Conservation (phyloP, 2,113 vertebrate genomes). For the Paramormyrops kingsleyae region DNA sequence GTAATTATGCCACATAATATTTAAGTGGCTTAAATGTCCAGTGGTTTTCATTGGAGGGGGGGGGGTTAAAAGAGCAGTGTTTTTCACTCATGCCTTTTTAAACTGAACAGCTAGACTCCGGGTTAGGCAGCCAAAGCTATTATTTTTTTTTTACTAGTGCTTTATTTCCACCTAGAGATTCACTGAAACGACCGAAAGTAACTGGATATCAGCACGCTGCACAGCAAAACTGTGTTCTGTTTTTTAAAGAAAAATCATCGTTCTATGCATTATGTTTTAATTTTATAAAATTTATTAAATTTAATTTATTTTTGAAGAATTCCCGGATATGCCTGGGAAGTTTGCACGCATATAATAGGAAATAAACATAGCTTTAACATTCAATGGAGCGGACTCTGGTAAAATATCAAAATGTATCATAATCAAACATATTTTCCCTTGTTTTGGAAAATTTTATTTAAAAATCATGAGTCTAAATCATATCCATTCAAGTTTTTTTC, state of each 20-base stretch:
- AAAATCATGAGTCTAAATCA: neutral
- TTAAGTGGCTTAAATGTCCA: constrained; percentile 57
- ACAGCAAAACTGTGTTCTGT: neutral
- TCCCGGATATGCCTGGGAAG: neutral
- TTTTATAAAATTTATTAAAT: no score
- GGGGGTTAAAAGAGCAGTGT: constrained; percentile 50
- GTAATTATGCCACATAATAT: constrained; percentile 49
- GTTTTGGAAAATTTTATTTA: neutral
- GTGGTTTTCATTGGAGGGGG: constrained; percentile 50
- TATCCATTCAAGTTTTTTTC: neutral
- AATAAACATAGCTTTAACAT: neutral
- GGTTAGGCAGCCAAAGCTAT: constrained; percentile 26
- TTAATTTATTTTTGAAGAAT: neutral
- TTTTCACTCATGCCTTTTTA: constrained; percentile 32
- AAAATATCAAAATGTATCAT: neutral
- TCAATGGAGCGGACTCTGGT: neutral
- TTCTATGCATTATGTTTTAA: neutral
- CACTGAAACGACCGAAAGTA: constrained; percentile 30
- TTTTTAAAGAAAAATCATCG: neutral
- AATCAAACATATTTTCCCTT: neutral
- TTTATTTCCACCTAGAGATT: constrained; percentile 35
- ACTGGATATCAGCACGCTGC: constrained; percentile 8
- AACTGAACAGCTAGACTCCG: constrained; percentile 23
- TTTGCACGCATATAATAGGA: neutral
- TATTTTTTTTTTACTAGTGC: constrained; percentile 32